Conservation (phyloP, 2,888 invertebrate genomes). For the Protophormia terraenovae region DNA sequence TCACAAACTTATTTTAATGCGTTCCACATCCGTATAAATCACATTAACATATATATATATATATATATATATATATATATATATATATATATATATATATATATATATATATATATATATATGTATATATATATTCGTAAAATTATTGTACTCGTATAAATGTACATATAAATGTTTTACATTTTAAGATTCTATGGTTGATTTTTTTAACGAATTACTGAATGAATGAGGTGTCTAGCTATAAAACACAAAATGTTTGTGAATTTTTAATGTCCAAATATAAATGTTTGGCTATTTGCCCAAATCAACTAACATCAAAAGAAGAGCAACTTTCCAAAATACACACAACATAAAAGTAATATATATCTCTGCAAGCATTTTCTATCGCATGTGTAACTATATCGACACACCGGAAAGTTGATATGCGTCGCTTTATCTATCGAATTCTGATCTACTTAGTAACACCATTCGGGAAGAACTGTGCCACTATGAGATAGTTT, state of each 20-base stretch:
- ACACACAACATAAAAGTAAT: background rate
- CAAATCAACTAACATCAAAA: background rate
- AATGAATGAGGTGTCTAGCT: conserved; percentile 25
- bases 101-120: background rate
- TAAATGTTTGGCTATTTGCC: conserved; percentile 35
- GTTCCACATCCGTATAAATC: background rate
- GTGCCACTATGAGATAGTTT: too few species aligned
- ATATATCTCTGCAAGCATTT: too few species aligned
- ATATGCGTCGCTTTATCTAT: too few species aligned
- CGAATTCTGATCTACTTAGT: too few species aligned
- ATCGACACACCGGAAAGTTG: too few species aligned
- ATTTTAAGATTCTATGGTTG: background rate
- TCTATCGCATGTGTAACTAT: too few species aligned
- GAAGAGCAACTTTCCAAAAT: conserved; percentile 1
- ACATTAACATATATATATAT: background rate
- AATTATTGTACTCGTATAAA: background rate
- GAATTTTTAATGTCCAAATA: conserved; percentile 22
- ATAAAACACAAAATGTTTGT: conserved; percentile 27
- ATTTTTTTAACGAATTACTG: background rate
- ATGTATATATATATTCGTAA: background rate
- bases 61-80: background rate
- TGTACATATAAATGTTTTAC: too few species aligned
- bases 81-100: background rate
- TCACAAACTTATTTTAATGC: conserved; percentile 1
- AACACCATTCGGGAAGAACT: too few species aligned